Base-by-base conservation (phyloP, 2,888 invertebrate genomes). In the Parascotia fuliginaria region DNA sequence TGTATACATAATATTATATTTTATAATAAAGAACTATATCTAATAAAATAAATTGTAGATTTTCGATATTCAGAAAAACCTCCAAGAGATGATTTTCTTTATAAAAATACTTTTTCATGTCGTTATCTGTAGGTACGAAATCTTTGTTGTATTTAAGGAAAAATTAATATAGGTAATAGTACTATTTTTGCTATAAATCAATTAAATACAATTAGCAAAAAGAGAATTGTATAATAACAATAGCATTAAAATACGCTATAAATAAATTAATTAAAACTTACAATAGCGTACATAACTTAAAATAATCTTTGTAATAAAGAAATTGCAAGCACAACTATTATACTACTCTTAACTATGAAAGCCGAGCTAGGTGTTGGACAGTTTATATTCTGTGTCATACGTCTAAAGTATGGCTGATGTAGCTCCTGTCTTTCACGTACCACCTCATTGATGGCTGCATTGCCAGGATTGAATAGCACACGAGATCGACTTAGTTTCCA, bases 401-500 rank as follows among this genome's bases (percentile, higher is more conserved):
- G 5, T 0, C 75, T 56, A 76, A 91, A 91, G 74, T 81, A 89
- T 0, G 70, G 73, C 5, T 78, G 75, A 47, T 83, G 63, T 0
- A 91, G 65, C 45, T 89, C 91, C 5, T 70, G 55, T 22, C 82
- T 70, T 0, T 29, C 37, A 0, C 37, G 28, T 45, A 87, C 82
- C 43, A 77, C 57, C 0, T 1, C 2, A 47, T 76, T 64, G 45
- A 91, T 85, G 3, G 70, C 73, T 0, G 60, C 3, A 0, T 31
- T 51, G 0, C 75, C 77, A 0, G 51, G 45, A 0, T 29, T 15
- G 0, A 79, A 51, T 62, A 89, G 51, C 0, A 65, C 55, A 0
- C 88, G 73, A 0, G 64, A 66, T 2, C 90, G 77, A 51, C 92
- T 92, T 5, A 92, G 69, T 58, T 85, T 88, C 84, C 87, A 87